Evolutionary conservation across 2,797 vertebrate genomes (phyloP).

Genomic region (Mus caroli): DNA sequence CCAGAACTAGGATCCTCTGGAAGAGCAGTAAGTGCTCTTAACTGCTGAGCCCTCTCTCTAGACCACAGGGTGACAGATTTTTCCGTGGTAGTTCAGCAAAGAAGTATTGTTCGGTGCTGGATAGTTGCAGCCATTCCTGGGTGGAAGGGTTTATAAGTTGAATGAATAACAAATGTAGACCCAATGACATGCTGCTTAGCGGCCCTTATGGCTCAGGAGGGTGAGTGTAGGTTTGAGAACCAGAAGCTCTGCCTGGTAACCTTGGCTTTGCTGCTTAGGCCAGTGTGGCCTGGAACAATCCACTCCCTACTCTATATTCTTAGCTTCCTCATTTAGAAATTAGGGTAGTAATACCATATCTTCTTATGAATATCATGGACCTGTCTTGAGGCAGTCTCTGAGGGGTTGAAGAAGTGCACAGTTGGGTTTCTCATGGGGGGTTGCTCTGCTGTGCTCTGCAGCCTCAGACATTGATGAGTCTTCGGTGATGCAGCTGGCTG

Average conservation of each 20-base stretch:
- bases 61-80: background rate
- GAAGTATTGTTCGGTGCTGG: background rate
- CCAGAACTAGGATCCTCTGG: background rate
- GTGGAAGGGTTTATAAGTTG: conserved; percentile 30
- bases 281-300: background rate
- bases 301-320: background rate
- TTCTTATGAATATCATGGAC: background rate
- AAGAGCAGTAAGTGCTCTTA: background rate
- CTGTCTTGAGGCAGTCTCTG: background rate
- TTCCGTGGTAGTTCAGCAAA: conserved; percentile 16
- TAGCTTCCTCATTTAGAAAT: background rate
- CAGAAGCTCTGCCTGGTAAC: background rate
- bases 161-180: background rate
- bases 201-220: background rate
- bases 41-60: background rate
- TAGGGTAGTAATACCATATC: background rate
- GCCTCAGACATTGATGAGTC: conserved; percentile 98
- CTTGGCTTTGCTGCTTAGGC: background rate
- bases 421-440: background rate
- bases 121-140: conserved; percentile 15
- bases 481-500: conserved; percentile 98
- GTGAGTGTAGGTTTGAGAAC: background rate
- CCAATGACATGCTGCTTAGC: background rate
- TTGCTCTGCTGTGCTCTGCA: conserved; percentile 84
- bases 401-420: background rate